Conservation (phyloP, 2,797 vertebrate species). For the Melanogrammus aeglefinus region DNA sequence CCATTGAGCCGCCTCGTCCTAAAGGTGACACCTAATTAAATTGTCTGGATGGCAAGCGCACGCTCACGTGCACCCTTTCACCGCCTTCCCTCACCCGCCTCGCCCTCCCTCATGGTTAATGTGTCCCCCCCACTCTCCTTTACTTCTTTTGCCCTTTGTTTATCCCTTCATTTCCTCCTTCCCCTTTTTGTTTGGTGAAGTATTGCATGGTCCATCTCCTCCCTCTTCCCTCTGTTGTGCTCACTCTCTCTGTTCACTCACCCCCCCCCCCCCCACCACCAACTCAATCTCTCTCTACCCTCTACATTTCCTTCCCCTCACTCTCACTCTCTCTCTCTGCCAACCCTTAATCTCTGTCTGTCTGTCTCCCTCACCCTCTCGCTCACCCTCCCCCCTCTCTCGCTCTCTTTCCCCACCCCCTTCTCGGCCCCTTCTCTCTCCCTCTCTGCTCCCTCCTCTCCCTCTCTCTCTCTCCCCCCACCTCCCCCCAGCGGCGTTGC, state of each 20-base stretch:
- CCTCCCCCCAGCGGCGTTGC: too few relatives aligned
- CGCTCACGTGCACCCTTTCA: slow-evolving; percentile 30
- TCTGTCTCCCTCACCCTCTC: slow-evolving; percentile 11
- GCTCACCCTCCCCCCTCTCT: background rate
- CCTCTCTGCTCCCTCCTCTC: background rate
- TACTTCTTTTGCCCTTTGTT: too few relatives aligned
- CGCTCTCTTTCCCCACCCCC: too few relatives aligned
- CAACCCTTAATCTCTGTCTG: slow-evolving; percentile 5
- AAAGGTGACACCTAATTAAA: slow-evolving; percentile 81
- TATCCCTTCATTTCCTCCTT: too few relatives aligned
- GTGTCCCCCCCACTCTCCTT: too few relatives aligned
- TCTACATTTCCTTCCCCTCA: background rate
- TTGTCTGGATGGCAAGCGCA: slow-evolving; percentile 62
- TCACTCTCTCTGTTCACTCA: background rate
- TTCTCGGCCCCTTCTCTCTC: too few relatives aligned
- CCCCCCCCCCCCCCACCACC: too few relatives aligned
- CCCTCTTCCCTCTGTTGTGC: too few relatives aligned
- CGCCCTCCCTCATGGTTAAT: background rate
- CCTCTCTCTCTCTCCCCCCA: too few relatives aligned
- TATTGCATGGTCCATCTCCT: too few relatives aligned
- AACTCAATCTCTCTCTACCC: background rate
- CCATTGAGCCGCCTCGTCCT: slow-evolving; percentile 70
- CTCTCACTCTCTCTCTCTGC: background rate
- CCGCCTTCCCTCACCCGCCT: slow-evolving; percentile 18
- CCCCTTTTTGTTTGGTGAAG: too few relatives aligned